Percentiles rank a stretch among this genome's conserved stretches.
phyloP scores from a whole-genome alignment of 2,797 vertebrate species.

The Sebastes minor region DNA sequence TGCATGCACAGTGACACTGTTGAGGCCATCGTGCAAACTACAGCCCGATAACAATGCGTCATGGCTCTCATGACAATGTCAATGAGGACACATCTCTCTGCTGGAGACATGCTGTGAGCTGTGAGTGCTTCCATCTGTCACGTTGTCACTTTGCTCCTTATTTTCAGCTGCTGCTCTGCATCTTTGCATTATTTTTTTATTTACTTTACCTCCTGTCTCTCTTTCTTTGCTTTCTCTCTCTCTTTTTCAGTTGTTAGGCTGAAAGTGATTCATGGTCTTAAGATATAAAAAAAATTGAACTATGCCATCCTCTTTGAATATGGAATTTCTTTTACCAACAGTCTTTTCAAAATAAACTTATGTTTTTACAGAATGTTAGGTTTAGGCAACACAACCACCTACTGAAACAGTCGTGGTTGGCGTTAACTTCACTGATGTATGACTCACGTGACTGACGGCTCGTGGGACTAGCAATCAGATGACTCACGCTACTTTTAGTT shows the following conservation, averaged over 20 bases:
- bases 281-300: neutral
- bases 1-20: neutral
- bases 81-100: constrained; percentile 22
- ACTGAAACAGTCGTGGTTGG: neutral
- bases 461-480: no score
- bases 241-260: neutral
- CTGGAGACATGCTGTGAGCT: constrained; percentile 18
- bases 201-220: neutral
- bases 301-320: neutral
- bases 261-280: neutral
- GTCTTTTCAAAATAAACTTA: neutral
- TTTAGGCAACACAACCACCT: neutral
- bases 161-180: neutral
- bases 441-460: no score
- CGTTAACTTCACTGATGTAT: neutral
- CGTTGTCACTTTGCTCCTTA: neutral
- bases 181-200: neutral
- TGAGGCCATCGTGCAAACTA: constrained; percentile 6
- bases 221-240: neutral
- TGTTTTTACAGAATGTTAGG: neutral
- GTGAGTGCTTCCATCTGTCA: constrained; percentile 49
- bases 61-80: constrained; percentile 35
- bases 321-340: neutral
- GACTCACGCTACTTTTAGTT: no score
- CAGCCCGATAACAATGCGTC: constrained; percentile 14